phyloP scores from a whole-genome alignment of 2,113 vertebrate species.

The Clarias magur region DNA sequence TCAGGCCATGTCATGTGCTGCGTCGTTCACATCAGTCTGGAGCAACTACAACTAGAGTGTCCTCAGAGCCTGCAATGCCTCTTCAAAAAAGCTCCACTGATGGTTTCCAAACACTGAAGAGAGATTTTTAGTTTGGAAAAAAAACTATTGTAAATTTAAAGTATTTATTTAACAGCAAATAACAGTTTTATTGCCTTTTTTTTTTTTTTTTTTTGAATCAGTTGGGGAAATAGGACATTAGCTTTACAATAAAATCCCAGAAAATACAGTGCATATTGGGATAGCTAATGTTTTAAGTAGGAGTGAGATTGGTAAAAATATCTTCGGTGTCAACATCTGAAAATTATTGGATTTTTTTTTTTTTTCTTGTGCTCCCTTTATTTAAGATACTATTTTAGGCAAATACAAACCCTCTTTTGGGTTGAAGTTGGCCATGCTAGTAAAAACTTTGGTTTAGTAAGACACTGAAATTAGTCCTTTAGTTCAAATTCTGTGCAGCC shows the following conservation, averaged over 20 bases:
- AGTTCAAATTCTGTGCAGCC: background rate
- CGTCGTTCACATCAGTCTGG: slow-evolving; percentile 33
- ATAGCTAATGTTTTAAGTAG: background rate
- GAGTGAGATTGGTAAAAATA: background rate
- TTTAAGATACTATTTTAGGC: background rate
- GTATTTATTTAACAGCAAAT: background rate
- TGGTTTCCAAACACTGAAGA: slow-evolving; percentile 19
- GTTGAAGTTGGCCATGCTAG: background rate
- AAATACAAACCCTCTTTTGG: background rate
- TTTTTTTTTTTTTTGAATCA: background rate
- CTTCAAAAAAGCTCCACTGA: slow-evolving; percentile 40
- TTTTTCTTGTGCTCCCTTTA: background rate
- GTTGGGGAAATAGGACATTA: background rate
- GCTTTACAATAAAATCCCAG: background rate
- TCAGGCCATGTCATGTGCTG: slow-evolving; percentile 33
- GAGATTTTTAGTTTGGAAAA: background rate
- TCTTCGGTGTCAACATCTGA: background rate
- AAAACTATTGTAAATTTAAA: background rate
- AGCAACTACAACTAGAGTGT: slow-evolving; percentile 34
- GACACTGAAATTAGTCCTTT: background rate
- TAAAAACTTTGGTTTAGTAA: background rate
- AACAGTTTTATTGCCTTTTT: background rate
- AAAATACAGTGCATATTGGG: background rate
- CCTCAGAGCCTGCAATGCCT: slow-evolving; percentile 32
- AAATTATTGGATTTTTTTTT: background rate